Conservation (phyloP, 1,140 invertebrate genomes). For the Propsilocerus akamusi region DNA sequence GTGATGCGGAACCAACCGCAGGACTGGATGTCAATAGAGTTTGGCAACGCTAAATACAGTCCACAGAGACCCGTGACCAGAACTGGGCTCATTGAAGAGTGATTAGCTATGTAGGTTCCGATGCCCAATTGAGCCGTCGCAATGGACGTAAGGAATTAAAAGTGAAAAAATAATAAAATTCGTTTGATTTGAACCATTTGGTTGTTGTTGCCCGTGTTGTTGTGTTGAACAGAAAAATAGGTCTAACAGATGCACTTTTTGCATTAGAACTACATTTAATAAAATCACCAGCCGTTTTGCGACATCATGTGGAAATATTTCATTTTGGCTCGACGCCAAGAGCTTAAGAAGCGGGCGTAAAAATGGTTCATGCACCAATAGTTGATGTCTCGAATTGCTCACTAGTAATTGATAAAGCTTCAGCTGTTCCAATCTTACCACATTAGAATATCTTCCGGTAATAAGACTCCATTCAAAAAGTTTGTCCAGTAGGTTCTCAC, state of each 20-base stretch:
- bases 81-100: conserved; percentile 83
- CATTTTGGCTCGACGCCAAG: conserved; percentile 55
- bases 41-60: conserved; percentile 77
- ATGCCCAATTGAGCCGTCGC: conserved; percentile 75
- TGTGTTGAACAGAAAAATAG: conserved; percentile 67
- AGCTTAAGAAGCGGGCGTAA: conserved; percentile 69
- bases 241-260: conserved; percentile 70
- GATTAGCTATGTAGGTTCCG: conserved; percentile 71
- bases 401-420: conserved; percentile 65
- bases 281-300: conserved; percentile 74
- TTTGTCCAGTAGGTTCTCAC: conserved; percentile 58
- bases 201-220: conserved; percentile 16
- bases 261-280: conserved; percentile 72
- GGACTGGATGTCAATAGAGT: conserved; percentile 51
- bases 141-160: conserved; percentile 77
- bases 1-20: conserved; percentile 74
- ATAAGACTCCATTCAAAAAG: conserved; percentile 56
- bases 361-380: conserved; percentile 80
- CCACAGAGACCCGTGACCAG: conserved; percentile 67
- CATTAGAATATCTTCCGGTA: conserved; percentile 59
- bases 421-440: conserved; percentile 62
- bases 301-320: conserved; percentile 55
- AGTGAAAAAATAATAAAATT: conserved; percentile 80
- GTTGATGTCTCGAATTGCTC: conserved; percentile 49
- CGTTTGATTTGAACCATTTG: conserved; percentile 6